Evolutionary conservation across 2,888 invertebrate species (phyloP), one percentile per base, ranked within the genome.

Genomic region (Sesamia inferens): DNA sequence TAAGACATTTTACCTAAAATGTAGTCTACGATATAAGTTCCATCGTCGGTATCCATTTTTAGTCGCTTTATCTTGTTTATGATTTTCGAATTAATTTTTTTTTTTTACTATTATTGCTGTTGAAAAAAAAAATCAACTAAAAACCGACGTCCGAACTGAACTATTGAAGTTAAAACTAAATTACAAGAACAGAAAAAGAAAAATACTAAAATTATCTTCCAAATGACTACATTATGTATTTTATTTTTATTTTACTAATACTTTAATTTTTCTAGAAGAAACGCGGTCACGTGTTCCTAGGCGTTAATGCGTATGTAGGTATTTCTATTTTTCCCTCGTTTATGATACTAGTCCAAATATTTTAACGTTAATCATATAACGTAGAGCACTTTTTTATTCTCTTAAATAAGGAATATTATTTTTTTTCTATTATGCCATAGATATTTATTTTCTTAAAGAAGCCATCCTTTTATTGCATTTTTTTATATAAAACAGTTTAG

Each of bases 1-100:
- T 92, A 90, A 91, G 91, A 91, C 86, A 86, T 86, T 89, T 87
- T 83, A 85, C 81, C 84, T 86, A 87, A 54, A 83, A 81, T 85
- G 81, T 83, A 84, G 39, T 62, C 84, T 88, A 87, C 71, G 48
- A 59, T 74, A 82, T 69, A 83, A 24, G 68, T 51, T 73, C 76
- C 65, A 62, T 47, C 42, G 13, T 39, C 42, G 47, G 44, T 59
- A 77, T 70, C 64, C 42, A 81, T 64, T 66, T 72, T 58, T 69
- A 31, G 58, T 31, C 48, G 61, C 13, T 2, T 14, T n/a, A 13
- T 47, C 0, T 70, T 0, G 1, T 4, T 1, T 61, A 24, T 3
- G 14, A 3, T 24, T 47, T 24, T 10, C 16, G 3, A 48, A 39
- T 58, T 14, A 7, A 10, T n/a, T n/a, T n/a, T 19, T 39, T 54